phyloP scores from a whole-genome alignment of 1,140 invertebrate species.

The Leptonema lineaticorne region DNA sequence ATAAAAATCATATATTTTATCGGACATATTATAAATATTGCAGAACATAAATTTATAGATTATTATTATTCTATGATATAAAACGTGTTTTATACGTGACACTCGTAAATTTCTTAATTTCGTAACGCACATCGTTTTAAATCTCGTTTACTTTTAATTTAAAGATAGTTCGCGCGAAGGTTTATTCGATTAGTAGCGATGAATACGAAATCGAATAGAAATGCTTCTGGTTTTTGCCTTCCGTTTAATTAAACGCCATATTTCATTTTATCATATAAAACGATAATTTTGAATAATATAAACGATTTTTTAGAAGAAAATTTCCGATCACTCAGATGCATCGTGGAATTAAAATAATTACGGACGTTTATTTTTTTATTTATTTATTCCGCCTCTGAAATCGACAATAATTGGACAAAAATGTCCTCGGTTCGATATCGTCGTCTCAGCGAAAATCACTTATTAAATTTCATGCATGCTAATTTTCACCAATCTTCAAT shows the following conservation, averaged over 20 bases:
- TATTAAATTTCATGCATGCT: slow-evolving; percentile 18
- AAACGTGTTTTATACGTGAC: too few species aligned
- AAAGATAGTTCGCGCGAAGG: not conserved
- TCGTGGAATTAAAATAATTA: slow-evolving; percentile 6
- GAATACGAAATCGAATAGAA: not conserved
- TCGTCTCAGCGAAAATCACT: slow-evolving; percentile 2
- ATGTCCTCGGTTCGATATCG: slow-evolving; percentile 8
- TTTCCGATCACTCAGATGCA: not conserved
- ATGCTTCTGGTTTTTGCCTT: slow-evolving; percentile 9
- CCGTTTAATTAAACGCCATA: not conserved
- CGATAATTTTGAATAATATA: too few species aligned
- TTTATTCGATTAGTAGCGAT: not conserved
- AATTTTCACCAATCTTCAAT: not conserved
- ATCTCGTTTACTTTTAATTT: not conserved
- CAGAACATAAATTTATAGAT: too few species aligned
- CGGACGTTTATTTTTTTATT: too few species aligned
- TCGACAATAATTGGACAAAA: slow-evolving; percentile 14
- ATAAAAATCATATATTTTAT: too few species aligned
- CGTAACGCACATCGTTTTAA: not conserved
- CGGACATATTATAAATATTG: too few species aligned
- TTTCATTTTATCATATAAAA: not conserved
- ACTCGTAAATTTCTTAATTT: not conserved
- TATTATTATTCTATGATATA: too few species aligned
- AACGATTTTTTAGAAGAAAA: too few species aligned
- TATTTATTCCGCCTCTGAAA: too few species aligned